Evolutionary conservation across 1,140 invertebrate genomes (phyloP).

Genomic region (Papilio helenus): DNA sequence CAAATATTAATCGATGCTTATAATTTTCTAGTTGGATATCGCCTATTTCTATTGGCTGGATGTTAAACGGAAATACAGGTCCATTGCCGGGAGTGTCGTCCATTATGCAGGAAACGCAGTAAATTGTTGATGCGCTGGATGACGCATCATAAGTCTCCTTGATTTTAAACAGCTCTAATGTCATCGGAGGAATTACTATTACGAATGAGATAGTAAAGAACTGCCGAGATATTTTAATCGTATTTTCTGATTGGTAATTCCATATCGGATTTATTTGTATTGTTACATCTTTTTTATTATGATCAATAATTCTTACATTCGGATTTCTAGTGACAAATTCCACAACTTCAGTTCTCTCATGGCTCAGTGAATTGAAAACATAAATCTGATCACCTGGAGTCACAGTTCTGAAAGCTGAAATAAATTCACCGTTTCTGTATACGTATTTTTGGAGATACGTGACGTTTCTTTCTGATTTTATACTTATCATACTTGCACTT

Average conservation of each 20-base stretch:
- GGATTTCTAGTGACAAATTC: conserved; percentile 86
- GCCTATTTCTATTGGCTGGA: conserved; percentile 84
- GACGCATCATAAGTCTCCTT: conserved; percentile 72
- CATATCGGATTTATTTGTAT: conserved; percentile 91
- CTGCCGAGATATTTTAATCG: conserved; percentile 83
- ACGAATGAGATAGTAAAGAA: conserved; percentile 89
- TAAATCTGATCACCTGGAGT: conserved; percentile 84
- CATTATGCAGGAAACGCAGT: conserved; percentile 84
- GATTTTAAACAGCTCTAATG: conserved; percentile 86
- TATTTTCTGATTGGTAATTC: conserved; percentile 80
- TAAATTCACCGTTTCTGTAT: conserved; percentile 87
- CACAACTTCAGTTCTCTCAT: conserved; percentile 87
- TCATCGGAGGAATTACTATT: conserved; percentile 87
- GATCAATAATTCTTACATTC: conserved; percentile 87
- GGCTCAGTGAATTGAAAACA: conserved; percentile 89
- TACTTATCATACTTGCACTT: conserved; percentile 63
- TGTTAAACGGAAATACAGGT: conserved; percentile 79
- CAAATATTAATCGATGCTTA: conserved; percentile 87
- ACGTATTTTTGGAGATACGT: conserved; percentile 88
- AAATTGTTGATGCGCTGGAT: conserved; percentile 83
- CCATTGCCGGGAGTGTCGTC: conserved; percentile 62
- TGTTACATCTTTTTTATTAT: conserved; percentile 82
- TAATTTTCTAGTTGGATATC: conserved; percentile 91
- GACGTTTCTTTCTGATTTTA: conserved; percentile 83
- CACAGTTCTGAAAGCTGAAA: conserved; percentile 82